Percentiles rank a stretch among this genome's conserved stretches.
These are phyloP conservation scores for Euphonia xanthogaster DNA, from an alignment of 2,797 vertebrate species.

Conservation along the genomic window DNA sequence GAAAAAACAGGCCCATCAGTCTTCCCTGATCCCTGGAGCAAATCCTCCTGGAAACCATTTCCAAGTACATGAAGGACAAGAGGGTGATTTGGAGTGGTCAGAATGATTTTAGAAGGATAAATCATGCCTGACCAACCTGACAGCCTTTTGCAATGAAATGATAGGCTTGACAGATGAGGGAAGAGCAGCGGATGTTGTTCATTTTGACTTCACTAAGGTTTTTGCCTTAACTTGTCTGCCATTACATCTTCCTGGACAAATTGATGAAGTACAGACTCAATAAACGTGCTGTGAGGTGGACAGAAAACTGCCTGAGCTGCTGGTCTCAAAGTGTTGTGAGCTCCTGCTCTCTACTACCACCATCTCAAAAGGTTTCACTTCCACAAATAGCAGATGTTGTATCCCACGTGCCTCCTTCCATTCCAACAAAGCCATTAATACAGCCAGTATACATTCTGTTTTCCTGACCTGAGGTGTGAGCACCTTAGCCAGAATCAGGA, in stretches of 20 bases:
- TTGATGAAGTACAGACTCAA: background rate
- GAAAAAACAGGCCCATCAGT: background rate
- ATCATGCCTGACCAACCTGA: background rate
- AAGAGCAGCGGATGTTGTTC: background rate
- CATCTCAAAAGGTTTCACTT: background rate
- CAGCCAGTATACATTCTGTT: background rate
- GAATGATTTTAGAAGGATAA: background rate
- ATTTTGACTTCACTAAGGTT: background rate
- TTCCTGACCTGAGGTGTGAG: background rate
- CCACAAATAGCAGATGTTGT: background rate
- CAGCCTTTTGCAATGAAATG: background rate
- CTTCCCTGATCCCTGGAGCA: background rate
- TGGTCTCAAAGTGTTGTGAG: background rate
- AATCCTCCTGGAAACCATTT: background rate
- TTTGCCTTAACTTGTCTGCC: background rate
- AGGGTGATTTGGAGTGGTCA: background rate
- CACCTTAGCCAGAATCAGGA: background rate
- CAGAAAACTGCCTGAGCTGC: background rate
- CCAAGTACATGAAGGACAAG: background rate
- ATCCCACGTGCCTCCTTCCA: accelerated
- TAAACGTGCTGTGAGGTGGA: background rate
- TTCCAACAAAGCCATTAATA: background rate
- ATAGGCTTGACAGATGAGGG: background rate
- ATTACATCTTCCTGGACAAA: background rate
- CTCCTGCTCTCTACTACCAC: background rate